phyloP scores from a whole-genome alignment of 2,888 invertebrate species.

The Harmothoe impar region DNA sequence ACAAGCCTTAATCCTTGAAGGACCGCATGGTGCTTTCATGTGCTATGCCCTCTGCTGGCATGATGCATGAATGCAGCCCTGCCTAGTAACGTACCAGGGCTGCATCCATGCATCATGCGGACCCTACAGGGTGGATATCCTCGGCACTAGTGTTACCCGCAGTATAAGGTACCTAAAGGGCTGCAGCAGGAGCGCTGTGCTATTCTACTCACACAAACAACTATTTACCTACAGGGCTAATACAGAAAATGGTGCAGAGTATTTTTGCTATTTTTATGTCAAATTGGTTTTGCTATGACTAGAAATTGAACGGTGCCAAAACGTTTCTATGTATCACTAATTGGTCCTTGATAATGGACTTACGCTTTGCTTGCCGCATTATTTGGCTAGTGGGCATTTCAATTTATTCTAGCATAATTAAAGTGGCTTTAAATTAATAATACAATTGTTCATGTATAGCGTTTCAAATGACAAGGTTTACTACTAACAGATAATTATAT shows the following conservation, averaged over 20 bases:
- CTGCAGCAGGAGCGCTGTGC: background rate
- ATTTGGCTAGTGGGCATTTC: no score
- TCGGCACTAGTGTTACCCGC: background rate
- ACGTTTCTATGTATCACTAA: background rate
- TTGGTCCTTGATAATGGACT: no score
- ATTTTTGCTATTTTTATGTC: background rate
- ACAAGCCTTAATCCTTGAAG: conserved; percentile 30
- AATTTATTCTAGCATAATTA: no score
- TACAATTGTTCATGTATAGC: no score
- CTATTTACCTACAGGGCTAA: background rate
- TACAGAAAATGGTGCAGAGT: background rate
- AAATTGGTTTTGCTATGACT: background rate
- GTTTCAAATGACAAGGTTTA: no score
- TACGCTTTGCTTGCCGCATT: no score
- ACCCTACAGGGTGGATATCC: background rate
- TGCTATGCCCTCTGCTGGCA: no score
- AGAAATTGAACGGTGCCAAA: background rate
- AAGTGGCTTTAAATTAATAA: no score
- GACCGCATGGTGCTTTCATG: no score
- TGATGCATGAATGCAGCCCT: no score
- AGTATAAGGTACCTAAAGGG: background rate
- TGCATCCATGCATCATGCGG: background rate
- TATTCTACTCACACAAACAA: background rate
- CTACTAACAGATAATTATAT: no score
- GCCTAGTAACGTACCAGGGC: background rate